These are phyloP conservation scores for Drosophila simulans DNA, from an alignment of 1,140 invertebrate species.

Conservation along the genomic window DNA sequence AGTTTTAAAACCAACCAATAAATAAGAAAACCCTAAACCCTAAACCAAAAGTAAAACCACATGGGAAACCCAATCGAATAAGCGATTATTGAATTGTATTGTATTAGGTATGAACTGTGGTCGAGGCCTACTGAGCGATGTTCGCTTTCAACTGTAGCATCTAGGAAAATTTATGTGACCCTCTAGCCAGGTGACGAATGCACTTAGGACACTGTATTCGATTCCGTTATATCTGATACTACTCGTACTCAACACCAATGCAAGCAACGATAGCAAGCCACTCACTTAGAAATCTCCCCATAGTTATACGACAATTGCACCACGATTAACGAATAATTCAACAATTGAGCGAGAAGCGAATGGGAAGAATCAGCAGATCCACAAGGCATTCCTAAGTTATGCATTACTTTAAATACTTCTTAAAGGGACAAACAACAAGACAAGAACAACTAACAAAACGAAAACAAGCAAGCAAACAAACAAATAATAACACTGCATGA, in stretches of 20 bases:
- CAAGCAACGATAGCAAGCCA: slow-evolving; percentile 72
- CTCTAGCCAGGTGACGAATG: slow-evolving; percentile 38
- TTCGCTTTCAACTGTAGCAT: slow-evolving; percentile 82
- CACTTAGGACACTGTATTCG: slow-evolving; percentile 36
- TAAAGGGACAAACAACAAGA: slow-evolving; percentile 26
- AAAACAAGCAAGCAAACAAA: slow-evolving; percentile 1
- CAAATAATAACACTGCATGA: slow-evolving; percentile 45
- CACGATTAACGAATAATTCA: slow-evolving; percentile 38
- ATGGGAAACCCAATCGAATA: slow-evolving; percentile 28
- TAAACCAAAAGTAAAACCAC: slow-evolving; percentile 15
- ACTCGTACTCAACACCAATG: slow-evolving; percentile 53
- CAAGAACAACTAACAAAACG: slow-evolving; percentile 27
- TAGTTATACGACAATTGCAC: slow-evolving; percentile 43
- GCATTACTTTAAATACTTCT: slow-evolving; percentile 47
- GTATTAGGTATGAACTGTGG: slow-evolving; percentile 62
- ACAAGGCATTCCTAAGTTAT: slow-evolving; percentile 56
- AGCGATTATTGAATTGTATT: slow-evolving; percentile 54
- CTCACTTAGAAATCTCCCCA: slow-evolving; percentile 66
- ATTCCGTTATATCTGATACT: slow-evolving; percentile 44
- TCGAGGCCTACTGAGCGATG: slow-evolving; percentile 78
- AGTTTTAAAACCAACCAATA: slow-evolving; percentile 54
- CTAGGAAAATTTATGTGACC: slow-evolving; percentile 69
- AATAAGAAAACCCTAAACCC: slow-evolving; percentile 26
- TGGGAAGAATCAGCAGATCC: slow-evolving; percentile 23
- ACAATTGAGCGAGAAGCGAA: slow-evolving; percentile 17